A percentile compares a stretch with the other conserved stretches of the same genome.
Conservation (phyloP, 2,797 vertebrate genomes). For the Bucorvus abyssinicus region DNA sequence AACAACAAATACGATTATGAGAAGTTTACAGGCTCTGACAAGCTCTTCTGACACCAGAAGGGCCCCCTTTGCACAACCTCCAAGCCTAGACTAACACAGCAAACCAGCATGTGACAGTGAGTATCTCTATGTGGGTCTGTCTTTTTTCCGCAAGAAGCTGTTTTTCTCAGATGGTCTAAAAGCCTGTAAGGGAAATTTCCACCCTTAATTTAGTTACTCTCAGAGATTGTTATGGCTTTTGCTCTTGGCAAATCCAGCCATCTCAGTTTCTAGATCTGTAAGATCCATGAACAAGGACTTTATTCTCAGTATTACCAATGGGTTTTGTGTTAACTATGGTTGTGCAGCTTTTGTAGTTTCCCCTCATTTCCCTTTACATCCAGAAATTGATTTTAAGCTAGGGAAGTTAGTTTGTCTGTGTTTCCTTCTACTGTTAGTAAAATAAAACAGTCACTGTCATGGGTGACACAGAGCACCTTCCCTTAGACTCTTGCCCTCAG, state of each 20-base stretch:
- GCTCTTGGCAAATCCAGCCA: neutral
- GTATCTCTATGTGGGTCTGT: fast-evolving
- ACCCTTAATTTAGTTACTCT: neutral
- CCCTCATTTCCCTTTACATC: neutral
- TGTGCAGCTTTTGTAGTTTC: neutral
- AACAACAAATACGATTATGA: neutral
- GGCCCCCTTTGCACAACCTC: neutral
- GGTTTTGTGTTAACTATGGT: neutral
- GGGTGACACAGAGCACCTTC: neutral
- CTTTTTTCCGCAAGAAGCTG: neutral
- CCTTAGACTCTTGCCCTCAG: neutral
- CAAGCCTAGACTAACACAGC: neutral
- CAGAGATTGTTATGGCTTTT: neutral
- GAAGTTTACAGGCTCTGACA: neutral
- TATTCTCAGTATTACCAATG: neutral
- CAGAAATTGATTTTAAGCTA: neutral
- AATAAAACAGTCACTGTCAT: neutral
- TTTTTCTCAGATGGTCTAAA: neutral
- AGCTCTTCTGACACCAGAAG: neutral
- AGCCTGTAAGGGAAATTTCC: neutral
- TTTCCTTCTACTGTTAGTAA: neutral
- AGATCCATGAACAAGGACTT: neutral
- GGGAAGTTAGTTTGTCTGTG: neutral
- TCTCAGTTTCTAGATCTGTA: neutral
- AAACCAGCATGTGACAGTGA: neutral